These are phyloP conservation scores for Phyllostomus discolor DNA, from an alignment of 2,113 vertebrate genomes.

Conservation along the genomic window DNA sequence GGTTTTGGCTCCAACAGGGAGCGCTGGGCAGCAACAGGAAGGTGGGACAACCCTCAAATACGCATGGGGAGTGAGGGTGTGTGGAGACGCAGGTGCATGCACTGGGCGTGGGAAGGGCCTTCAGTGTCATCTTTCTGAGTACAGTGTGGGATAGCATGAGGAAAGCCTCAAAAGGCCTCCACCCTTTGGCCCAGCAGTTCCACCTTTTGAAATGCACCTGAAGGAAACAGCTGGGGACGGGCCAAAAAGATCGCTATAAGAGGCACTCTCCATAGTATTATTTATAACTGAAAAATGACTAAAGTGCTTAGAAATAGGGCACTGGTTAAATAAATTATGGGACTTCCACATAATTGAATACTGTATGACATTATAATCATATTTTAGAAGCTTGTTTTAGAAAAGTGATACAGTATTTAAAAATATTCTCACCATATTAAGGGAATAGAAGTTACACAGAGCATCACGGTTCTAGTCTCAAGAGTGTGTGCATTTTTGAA, in stretches of 20 bases:
- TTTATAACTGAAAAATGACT: not conserved
- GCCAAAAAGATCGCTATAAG: not conserved
- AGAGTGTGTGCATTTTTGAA: not conserved
- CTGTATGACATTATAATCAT: not conserved
- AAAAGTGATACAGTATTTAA: not conserved
- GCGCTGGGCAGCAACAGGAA: not conserved
- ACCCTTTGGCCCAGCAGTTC: not conserved
- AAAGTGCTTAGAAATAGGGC: not conserved
- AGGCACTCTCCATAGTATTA: not conserved
- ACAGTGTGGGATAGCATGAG: not conserved
- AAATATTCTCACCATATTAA: not conserved
- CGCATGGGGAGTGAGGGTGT: rapidly evolving
- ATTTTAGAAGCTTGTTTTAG: not conserved
- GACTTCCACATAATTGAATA: not conserved
- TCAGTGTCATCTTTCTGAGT: too few relatives aligned
- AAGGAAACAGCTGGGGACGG: not conserved
- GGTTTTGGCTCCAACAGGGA: not conserved
- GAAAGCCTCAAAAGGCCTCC: not conserved
- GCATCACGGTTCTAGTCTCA: not conserved
- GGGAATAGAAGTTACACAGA: not conserved
- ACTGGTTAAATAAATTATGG: not conserved
- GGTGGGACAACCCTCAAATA: not conserved
- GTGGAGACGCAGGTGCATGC: rapidly evolving
- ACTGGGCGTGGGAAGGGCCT: not conserved
- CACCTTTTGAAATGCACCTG: not conserved